Base-by-base conservation (phyloP, 37 sponge, comb jelly and placozoan genomes). In the Cliona cf. orientalis region DNA sequence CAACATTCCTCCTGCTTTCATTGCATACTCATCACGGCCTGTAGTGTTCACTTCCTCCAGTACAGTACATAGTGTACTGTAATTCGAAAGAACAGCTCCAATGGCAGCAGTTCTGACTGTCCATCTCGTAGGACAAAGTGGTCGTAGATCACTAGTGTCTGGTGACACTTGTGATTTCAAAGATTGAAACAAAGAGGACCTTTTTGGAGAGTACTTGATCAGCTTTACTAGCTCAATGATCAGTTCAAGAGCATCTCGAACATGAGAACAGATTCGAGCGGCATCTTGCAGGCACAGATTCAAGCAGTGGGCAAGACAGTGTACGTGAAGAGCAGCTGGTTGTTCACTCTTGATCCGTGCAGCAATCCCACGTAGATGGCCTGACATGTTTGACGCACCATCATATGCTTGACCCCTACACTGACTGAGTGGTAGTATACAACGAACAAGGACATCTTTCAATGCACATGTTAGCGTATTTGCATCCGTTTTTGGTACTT, bases 401-500 rank as follows among this genome's bases (percentile, higher is more conserved):
- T 83, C 84, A 79, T 89, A 89, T 63, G 84, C 84, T 65, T 89
- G 84, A 42, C 90, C 90, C 22, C 78, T 19, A 63, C 76, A 86
- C 26, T 72, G 69, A 39, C 35, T 38, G 21, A 87, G 59, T 19
- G 80, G 85, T 9, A 90, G 80, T 21, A 19, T 46, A 56, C 84
- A 74, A 72, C 56, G 59, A 25, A 62, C 42, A 60, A 70, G 80
- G 41, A 67, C 72, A 42, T 89, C 80, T 64, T 72, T 75, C 22
- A 89, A 33, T 29, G 68, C 34, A 43, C 31, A 22, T 53, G 88
- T 72, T 63, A 87, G 31, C 9, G 84, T 76, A 31, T 43, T 41
- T 33, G 79, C 45, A 73, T 87, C 92, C 71, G 93, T 75, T 89
- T 92, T 55, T 59, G 58, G 39, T 57, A 91, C 92, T 45, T 92